Conservation (phyloP, 1,140 invertebrate genomes). For the Campoletis sonorensis region DNA sequence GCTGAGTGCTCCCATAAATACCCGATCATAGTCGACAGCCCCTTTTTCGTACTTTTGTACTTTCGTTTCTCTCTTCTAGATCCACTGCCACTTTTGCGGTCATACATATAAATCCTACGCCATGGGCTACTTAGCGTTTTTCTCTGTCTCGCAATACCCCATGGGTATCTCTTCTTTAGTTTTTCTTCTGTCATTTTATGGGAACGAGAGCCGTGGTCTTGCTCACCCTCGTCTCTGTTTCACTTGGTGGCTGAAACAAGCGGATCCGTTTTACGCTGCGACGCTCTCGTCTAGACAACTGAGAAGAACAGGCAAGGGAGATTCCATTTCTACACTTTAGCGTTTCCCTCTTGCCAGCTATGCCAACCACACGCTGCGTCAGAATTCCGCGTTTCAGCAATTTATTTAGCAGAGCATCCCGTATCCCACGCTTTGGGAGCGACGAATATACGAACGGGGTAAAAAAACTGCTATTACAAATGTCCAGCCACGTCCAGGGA, state of each 20-base stretch:
- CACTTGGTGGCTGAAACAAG: not conserved
- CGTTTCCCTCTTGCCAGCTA: constrained; percentile 41
- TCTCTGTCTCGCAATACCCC: constrained; percentile 18
- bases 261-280: constrained; percentile 23
- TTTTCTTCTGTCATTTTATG: constrained; percentile 13
- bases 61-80: constrained; percentile 23
- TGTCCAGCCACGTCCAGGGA: not conserved
- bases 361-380: constrained; percentile 63
- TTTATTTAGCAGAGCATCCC: constrained; percentile 62
- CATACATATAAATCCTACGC: constrained; percentile 12
- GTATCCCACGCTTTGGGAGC: constrained; percentile 31
- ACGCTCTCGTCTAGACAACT: constrained; percentile 48
- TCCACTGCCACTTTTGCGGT: constrained; percentile 8
- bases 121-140: constrained; percentile 4
- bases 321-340: constrained; percentile 41
- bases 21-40: constrained; percentile 61
- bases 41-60: constrained; percentile 48
- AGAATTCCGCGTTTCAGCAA: constrained; percentile 60
- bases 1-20: constrained; percentile 70
- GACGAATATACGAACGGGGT: not conserved
- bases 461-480: constrained; percentile 32
- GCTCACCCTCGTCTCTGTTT: not conserved
- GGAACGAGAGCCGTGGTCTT: constrained; percentile 1
- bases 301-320: constrained; percentile 8
- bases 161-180: not conserved